Evolutionary conservation across 2,113 vertebrate species (phyloP), one percentile per base, ranked within the genome.

Genomic region (Albula goreensis): DNA sequence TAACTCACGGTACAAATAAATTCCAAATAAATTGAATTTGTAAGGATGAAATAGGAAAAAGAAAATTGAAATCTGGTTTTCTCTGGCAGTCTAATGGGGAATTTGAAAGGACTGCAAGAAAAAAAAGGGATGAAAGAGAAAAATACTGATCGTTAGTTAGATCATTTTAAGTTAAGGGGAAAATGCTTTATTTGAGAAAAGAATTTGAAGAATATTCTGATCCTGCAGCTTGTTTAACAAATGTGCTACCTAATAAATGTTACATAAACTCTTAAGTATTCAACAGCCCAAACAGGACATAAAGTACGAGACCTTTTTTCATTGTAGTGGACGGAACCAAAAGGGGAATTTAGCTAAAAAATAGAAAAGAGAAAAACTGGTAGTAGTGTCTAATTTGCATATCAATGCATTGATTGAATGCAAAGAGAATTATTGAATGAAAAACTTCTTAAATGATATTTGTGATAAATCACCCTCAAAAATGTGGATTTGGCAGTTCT

Each of bases 31-130:
- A 89, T 84, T 83, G 81, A 88, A 87, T 88, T 66, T 84, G 85
- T 79, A 83, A 77, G 31, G 50, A 79, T 17, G 50, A 70, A 86
- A 60, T 66, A 82, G 50, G 81, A 87, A 87, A 86, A 81, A 48
- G 89, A 50, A 41, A 52, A 82, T 85, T 87, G 74, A 87, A 85
- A 81, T 52, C 52, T 82, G 83, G 89, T 85, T 85, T 78, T 52
- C 41, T 87, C 66, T 89, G 81, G 51, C 80, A 86, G 80, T 49
- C 60, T 87, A 78, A 85, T 87, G 88, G 89, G 88, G 22, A 87
- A 89, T 89, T 88, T 90, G 88, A 89, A 86, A 91, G 91, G 77
- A 86, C 82, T 86, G 83, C 78, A 60, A 89, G 92, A 90, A 88
- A 78, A 89, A 91, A 89, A 52, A 60, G 12, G 56, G 25, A 60